A percentile compares a stretch with the other conserved stretches of the same genome.
Conservation (phyloP, 2,113 vertebrate species). For the Aegithalos caudatus region DNA sequence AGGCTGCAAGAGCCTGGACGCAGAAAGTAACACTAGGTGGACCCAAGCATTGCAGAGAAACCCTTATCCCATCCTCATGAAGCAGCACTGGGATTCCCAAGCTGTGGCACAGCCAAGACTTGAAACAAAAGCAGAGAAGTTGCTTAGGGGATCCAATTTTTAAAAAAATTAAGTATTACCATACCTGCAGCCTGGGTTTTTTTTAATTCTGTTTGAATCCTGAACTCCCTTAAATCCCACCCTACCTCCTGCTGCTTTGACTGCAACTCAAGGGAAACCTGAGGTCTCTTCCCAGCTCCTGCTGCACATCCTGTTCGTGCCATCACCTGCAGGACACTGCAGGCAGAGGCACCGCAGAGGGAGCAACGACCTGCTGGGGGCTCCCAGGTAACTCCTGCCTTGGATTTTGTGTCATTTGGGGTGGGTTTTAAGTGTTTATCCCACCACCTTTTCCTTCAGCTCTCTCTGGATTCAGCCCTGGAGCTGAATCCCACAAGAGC, state of each 20-base stretch:
- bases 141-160: neutral
- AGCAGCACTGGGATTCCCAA: neutral
- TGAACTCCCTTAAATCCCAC: neutral
- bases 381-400: neutral
- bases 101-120: neutral
- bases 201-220: neutral
- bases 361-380: slow-evolving; percentile 3
- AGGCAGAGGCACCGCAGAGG: slow-evolving; percentile 34
- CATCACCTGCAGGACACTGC: neutral
- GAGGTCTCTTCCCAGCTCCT: neutral
- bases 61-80: neutral
- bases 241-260: neutral
- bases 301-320: neutral
- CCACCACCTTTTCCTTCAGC: accelerated
- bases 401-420: accelerated
- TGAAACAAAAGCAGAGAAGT: neutral
- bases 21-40: slow-evolving; percentile 30
- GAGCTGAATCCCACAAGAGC: neutral
- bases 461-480: neutral
- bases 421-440: neutral
- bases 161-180: neutral
- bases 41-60: slow-evolving; percentile 11
- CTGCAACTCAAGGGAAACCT: accelerated
- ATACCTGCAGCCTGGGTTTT: neutral
- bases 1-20: neutral